These are phyloP conservation scores for Pristionchus maxplancki DNA, from an alignment of 2,888 invertebrate genomes.

Conservation along the genomic window DNA sequence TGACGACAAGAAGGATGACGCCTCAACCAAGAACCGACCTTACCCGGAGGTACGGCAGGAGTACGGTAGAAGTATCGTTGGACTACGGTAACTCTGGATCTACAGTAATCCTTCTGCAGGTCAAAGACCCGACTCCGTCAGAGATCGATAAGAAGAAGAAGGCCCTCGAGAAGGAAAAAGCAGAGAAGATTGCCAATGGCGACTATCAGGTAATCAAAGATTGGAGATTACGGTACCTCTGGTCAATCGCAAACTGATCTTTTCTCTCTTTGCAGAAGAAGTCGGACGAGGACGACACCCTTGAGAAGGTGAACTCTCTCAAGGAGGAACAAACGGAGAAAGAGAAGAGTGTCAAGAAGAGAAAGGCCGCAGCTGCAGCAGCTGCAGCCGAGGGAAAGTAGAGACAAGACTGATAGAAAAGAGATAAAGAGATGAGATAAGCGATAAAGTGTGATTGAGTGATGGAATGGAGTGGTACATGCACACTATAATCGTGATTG, in stretches of 20 bases:
- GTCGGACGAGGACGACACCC: conserved; percentile 19
- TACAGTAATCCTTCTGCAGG: not conserved
- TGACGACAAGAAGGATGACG: not conserved
- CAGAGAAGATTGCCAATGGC: not conserved
- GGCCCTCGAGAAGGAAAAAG: not conserved
- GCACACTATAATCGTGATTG: too few species aligned
- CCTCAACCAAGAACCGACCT: conserved; percentile 24
- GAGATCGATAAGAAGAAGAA: conserved; percentile 12
- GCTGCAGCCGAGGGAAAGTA: not conserved
- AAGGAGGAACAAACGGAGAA: conserved; percentile 11
- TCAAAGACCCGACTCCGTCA: not conserved
- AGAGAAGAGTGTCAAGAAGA: not conserved
- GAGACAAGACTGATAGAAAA: not conserved
- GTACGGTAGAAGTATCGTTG: not conserved
- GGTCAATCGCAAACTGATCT: not conserved
- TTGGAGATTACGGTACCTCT: not conserved
- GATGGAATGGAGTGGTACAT: not conserved
- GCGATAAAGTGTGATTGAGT: conserved; percentile 24
- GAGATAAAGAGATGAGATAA: not conserved
- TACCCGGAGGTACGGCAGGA: not conserved
- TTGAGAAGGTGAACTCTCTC: conserved; percentile 9
- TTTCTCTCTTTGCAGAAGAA: not conserved
- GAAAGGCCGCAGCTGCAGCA: too few species aligned
- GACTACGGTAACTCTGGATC: too few species aligned
- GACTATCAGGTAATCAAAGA: not conserved